Evolutionary conservation across 2,797 vertebrate species (phyloP), one percentile per base, ranked within the genome.

Genomic region (Huso huso): DNA sequence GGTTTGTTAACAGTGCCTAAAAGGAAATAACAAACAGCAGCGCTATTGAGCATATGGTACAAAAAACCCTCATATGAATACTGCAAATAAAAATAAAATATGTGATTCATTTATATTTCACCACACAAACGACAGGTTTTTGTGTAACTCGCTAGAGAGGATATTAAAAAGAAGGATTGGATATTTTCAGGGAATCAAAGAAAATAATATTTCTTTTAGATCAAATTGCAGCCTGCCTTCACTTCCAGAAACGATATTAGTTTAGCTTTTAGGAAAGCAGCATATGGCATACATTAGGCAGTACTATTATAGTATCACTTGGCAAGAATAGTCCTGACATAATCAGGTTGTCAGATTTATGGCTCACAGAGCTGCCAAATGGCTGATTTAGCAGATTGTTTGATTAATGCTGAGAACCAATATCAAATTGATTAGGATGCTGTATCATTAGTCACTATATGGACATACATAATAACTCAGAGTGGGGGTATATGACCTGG

Each of bases 301-400:
- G 74, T 77, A 71, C 78, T 79, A 74, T 76, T 76, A 74, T 79
- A 78, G 75, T 66, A 57, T 62, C 48, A 13, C 77, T 78, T 75
- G 77, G 75, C 67, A 66, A n/a, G 64, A 64, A 64, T 51, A 61
- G 69, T 71, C 74, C 78, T 78, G 69, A 79, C 74, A 72, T 78
- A 81, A 84, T 86, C 77, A 68, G 66, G 74, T 49, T 76, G 79
- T 83, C 78, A 81, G 78, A 78, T 77, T 78, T 77, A 82, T 71
- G 79, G 77, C 68, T 66, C 70, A 63, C 70, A 68, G 57, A 51
- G 75, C 73, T 77, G 77, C 78, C 78, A 74, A 68, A 69, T 66
- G 74, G 73, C 69, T 80, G 70, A 79, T 80, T 77, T 79, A 79
- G 78, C 79, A 76, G 66, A 69, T 75, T 71, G 68, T 77, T 74